Evolutionary conservation across 2,888 invertebrate genomes (phyloP).

Genomic region (Cantharis nigra): DNA sequence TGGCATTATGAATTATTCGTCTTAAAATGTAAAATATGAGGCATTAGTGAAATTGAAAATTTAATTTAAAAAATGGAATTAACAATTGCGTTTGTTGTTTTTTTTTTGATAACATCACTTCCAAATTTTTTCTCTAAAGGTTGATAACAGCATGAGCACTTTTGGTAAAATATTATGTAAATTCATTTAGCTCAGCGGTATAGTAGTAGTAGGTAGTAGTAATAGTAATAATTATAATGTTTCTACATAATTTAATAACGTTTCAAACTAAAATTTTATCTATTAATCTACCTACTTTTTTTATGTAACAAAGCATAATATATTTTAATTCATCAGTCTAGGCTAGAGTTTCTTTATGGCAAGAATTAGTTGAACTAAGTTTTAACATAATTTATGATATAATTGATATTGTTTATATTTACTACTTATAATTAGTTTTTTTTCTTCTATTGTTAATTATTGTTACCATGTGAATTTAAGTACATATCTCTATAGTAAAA

Average conservation of each 20-base stretch:
- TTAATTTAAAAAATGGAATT: slow-evolving; percentile 5
- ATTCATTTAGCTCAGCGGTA: slow-evolving; percentile 45
- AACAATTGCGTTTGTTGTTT: neutral
- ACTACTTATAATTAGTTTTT: slow-evolving; percentile 43
- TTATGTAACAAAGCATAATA: slow-evolving; percentile 48
- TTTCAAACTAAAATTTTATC: slow-evolving; percentile 24
- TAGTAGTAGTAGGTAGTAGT: slow-evolving; percentile 22
- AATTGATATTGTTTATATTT: slow-evolving; percentile 47
- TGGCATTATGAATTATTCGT: neutral
- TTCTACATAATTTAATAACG: slow-evolving; percentile 35
- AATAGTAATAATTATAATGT: slow-evolving; percentile 27
- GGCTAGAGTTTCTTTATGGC: slow-evolving; percentile 56
- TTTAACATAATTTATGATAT: slow-evolving; percentile 42
- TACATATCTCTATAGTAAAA: slow-evolving; percentile 3
- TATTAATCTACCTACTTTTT: slow-evolving; percentile 40
- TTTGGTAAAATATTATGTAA: slow-evolving; percentile 64
- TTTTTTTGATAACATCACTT: slow-evolving; percentile 15
- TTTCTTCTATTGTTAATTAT: slow-evolving; percentile 33
- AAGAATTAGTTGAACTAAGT: slow-evolving; percentile 51
- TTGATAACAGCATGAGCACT: slow-evolving; percentile 70
- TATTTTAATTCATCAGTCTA: slow-evolving; percentile 50
- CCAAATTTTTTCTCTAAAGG: slow-evolving; percentile 35
- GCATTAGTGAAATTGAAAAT: slow-evolving; percentile 19
- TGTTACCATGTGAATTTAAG: slow-evolving; percentile 22
- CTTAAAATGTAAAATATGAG: slow-evolving; percentile 14